Percentiles rank a stretch among this genome's conserved stretches.
Evolutionary conservation across 1,140 invertebrate species (phyloP).

Genomic region (Sycophila sp.): DNA sequence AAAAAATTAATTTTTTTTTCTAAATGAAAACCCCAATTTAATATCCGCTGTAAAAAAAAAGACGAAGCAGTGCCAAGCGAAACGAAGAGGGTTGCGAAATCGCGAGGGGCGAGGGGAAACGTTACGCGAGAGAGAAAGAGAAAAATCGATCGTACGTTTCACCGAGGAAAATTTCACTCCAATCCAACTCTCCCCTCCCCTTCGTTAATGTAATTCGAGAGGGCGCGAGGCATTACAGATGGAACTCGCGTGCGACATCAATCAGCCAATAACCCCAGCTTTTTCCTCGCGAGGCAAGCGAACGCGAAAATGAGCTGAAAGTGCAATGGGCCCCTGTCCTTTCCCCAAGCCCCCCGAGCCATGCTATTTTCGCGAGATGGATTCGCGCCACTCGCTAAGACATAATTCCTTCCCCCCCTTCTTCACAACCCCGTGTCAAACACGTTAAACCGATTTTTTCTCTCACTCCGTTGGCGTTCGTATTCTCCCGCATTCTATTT

Average conservation of each 20-base stretch:
- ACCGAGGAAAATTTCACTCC: background rate
- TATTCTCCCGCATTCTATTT: background rate
- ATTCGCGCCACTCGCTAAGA: too few relatives aligned
- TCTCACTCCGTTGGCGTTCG: background rate
- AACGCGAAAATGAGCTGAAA: slow-evolving; percentile 12
- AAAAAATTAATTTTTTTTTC: background rate
- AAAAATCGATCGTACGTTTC: slow-evolving; percentile 6
- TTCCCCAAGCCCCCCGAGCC: background rate
- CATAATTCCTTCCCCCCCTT: too few relatives aligned
- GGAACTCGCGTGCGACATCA: background rate
- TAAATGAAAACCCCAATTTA: background rate
- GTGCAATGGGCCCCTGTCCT: background rate
- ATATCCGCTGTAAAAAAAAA: slow-evolving; percentile 6
- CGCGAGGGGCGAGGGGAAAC: too few relatives aligned
- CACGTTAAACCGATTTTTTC: too few relatives aligned
- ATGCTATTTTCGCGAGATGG: background rate
- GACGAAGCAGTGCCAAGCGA: background rate
- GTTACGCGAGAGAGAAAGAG: background rate
- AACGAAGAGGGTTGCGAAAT: background rate
- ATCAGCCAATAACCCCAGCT: slow-evolving; percentile 19
- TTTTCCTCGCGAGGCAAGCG: background rate
- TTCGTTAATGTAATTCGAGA: slow-evolving; percentile 10
- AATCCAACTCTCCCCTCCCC: background rate
- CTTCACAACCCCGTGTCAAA: too few relatives aligned
- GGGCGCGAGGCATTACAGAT: background rate